A percentile compares a stretch with the other conserved stretches of the same genome.
Evolutionary conservation across 2,113 vertebrate species (phyloP).

Genomic region (Psephotus haematonotus): DNA sequence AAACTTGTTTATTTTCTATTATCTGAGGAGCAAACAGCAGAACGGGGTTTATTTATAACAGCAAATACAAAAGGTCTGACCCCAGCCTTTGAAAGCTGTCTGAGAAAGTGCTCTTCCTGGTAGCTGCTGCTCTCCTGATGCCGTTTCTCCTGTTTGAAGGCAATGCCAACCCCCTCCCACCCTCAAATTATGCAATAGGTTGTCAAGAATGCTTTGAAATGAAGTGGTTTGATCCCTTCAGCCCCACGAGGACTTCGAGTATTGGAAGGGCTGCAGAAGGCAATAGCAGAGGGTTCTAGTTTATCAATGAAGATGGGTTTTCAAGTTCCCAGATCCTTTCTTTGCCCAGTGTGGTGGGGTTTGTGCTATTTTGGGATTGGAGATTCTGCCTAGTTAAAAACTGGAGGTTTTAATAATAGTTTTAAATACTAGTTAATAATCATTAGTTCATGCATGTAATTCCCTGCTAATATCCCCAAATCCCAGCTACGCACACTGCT

Average conservation of each 20-base stretch:
- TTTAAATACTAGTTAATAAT: background rate
- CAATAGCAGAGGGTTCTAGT: background rate
- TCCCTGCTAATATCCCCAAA: background rate
- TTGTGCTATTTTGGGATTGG: background rate
- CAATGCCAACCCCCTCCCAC: background rate
- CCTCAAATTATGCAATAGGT: constrained; percentile 4
- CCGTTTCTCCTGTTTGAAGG: constrained; percentile 56
- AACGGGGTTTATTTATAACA: constrained; percentile 48
- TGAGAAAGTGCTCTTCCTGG: constrained; percentile 47
- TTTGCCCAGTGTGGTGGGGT: accelerated
- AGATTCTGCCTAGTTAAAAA: background rate
- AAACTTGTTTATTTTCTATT: constrained; percentile 42
- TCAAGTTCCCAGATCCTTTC: background rate
- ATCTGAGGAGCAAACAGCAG: constrained; percentile 33
- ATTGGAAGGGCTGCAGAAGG: background rate
- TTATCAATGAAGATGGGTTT: background rate
- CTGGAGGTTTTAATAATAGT: background rate
- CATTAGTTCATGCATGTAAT: background rate
- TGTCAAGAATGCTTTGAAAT: constrained; percentile 57
- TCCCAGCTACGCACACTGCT: background rate
- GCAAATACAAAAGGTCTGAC: constrained; percentile 58
- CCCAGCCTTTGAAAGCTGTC: constrained; percentile 50
- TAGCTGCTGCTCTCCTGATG: constrained; percentile 22
- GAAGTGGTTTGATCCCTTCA: background rate
- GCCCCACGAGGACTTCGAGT: background rate